Evolutionary conservation across 2,797 vertebrate genomes (phyloP).

Genomic region (Danio aesculapii): DNA sequence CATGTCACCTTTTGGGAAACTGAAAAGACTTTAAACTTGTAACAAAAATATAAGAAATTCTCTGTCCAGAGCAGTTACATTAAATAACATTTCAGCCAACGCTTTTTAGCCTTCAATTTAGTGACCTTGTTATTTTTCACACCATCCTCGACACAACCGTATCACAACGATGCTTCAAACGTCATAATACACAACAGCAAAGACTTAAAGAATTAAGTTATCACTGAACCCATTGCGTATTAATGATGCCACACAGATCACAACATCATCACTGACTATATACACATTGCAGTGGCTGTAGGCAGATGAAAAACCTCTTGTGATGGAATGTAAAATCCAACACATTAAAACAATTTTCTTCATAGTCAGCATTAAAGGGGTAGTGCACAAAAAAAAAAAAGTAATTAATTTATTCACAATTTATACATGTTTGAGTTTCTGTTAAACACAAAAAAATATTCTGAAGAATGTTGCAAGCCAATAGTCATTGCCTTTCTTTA

Average conservation of each 20-base stretch:
- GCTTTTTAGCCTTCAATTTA: background rate
- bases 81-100: slow-evolving; percentile 12
- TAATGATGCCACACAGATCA: slow-evolving; percentile 6
- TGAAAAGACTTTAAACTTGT: slow-evolving; percentile 14
- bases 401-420: too few species aligned
- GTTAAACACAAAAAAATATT: too few species aligned
- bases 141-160: background rate
- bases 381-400: too few species aligned
- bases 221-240: slow-evolving; percentile 27
- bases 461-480: background rate
- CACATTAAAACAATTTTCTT: slow-evolving; percentile 20
- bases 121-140: background rate
- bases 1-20: background rate
- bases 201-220: slow-evolving; percentile 47
- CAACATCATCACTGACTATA: background rate
- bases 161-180: slow-evolving; percentile 21
- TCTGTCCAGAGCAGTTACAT: background rate
- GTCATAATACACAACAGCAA: slow-evolving; percentile 34
- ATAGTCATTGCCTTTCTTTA: too few species aligned
- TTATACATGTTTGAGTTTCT: too few species aligned
- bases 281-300: background rate
- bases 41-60: slow-evolving; percentile 44
- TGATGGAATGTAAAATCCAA: background rate
- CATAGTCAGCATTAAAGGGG: slow-evolving; percentile 3
- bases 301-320: background rate